Conservation (phyloP, 1,140 invertebrate species). For the Paralvinella palmiformis region DNA sequence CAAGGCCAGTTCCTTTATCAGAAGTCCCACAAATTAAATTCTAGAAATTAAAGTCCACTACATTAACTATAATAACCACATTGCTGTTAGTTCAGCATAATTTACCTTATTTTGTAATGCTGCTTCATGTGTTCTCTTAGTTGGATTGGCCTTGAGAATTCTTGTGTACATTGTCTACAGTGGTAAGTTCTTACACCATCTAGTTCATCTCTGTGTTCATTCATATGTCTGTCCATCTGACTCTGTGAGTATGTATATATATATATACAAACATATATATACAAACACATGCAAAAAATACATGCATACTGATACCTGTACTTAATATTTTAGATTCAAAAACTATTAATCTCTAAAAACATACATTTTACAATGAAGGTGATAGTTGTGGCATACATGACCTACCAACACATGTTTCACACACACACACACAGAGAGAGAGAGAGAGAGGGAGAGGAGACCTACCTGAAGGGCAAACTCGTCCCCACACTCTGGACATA, state of each 20-base stretch:
- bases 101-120: constrained; percentile 55
- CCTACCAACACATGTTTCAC: background rate
- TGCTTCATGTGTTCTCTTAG: constrained; percentile 55
- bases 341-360: too few relatives aligned
- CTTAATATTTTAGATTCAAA: too few relatives aligned
- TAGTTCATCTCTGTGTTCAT: constrained; percentile 50
- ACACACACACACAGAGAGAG: too few relatives aligned
- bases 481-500: constrained; percentile 65
- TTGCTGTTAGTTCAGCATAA: too few relatives aligned
- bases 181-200: constrained; percentile 39
- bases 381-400: background rate
- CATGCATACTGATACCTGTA: too few relatives aligned
- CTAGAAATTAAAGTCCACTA: too few relatives aligned
- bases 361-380: too few relatives aligned
- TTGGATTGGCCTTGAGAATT: constrained; percentile 43
- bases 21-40: too few relatives aligned
- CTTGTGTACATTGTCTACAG: constrained; percentile 48
- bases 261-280: too few relatives aligned
- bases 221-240: constrained; percentile 55
- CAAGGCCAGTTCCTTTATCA: too few relatives aligned
- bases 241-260: constrained; percentile 47
- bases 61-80: background rate
- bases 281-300: too few relatives aligned
- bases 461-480: constrained; percentile 62
- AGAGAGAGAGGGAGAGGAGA: constrained; percentile 8